Evolutionary conservation across 2,113 vertebrate species (phyloP).

Genomic region (Aplodontia rufa): DNA sequence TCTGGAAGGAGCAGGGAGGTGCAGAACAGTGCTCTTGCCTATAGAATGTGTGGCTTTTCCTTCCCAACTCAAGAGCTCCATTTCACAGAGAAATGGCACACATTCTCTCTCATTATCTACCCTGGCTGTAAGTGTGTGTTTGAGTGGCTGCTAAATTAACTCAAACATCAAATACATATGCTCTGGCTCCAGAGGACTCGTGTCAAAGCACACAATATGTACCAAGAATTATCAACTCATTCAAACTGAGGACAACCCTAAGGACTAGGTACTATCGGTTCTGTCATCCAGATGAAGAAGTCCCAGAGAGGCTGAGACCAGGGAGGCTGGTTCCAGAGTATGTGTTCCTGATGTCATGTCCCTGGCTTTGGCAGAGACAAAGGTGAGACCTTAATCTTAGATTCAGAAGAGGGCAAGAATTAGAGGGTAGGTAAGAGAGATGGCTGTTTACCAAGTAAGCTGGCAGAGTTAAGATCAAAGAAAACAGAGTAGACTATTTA

Average conservation of each 20-base stretch:
- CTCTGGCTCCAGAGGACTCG: not conserved
- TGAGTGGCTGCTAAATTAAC: not conserved
- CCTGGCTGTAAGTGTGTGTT: not conserved
- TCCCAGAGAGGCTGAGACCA: not conserved
- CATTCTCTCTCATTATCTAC: rapidly evolving
- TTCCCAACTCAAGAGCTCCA: not conserved
- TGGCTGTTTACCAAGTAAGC: not conserved
- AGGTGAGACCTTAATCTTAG: not conserved
- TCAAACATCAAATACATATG: not conserved
- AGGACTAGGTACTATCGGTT: not conserved
- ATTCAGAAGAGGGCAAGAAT: not conserved
- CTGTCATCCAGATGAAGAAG: not conserved
- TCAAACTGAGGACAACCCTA: not conserved
- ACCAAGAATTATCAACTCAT: not conserved
- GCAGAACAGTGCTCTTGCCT: not conserved
- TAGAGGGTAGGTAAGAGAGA: not conserved
- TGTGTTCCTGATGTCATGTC: rapidly evolving
- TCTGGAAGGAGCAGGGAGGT: constrained; percentile 28
- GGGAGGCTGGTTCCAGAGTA: rapidly evolving
- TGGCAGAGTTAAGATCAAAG: not conserved
- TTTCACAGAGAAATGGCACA: rapidly evolving
- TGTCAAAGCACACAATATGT: not conserved
- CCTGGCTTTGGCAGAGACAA: not conserved
- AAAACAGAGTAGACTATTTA: not conserved
- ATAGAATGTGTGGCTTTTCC: rapidly evolving